Base-by-base conservation (phyloP, 2,797 vertebrate genomes). In the Pseudomugil gertrudae region DNA sequence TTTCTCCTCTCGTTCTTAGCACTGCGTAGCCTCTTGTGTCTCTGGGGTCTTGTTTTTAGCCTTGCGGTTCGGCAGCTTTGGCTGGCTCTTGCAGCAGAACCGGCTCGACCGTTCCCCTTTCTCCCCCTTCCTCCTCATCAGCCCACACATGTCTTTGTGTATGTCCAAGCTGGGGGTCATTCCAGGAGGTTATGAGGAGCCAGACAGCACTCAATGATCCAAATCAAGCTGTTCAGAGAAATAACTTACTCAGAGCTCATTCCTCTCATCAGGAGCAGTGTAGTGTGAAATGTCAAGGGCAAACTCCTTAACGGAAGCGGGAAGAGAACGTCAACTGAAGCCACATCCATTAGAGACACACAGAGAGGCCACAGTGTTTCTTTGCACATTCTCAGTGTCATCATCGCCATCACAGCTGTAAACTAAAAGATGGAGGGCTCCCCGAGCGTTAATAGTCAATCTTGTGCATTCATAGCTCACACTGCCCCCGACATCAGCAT, bases 1-100 rank as follows among this genome's bases (percentile, higher is more conserved):
- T 76, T 72, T 69, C 69, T 66, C 52, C 48, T 73, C 56, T 72
- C 48, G 19, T 69, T 74, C 62, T 57, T 17, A 71, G 74, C 61
- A 3, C 79, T 63, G 72, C 74, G 65, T 58, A 77, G 80, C 83
- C 83, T 77, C 79, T 62, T 26, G 0, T 53, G 79, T 90, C 89
- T 85, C 88, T 63, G 54, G 87, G 84, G 89, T 84, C 86, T 89
- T 81, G 87, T 87, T 89, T n/a, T 85, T 63, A 77, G 88, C 74
- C 80, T 80, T 57, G 80, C 74, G 86, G 86, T 88, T 85, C 88
- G 88, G 89, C 87, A 89, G 80, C 66, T 79, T 66, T 54, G 72
- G 62, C 63, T 74, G 81, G 74, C 78, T 81, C 74, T 74, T 40
- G 56, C 66, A 63, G 74, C 32, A 2, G 69, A 79, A 80, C 74